Percentiles rank a stretch among this genome's conserved stretches.
phyloP scores from a whole-genome alignment of 92 coral and sea anemone genomes.

The Ricordea florida region DNA sequence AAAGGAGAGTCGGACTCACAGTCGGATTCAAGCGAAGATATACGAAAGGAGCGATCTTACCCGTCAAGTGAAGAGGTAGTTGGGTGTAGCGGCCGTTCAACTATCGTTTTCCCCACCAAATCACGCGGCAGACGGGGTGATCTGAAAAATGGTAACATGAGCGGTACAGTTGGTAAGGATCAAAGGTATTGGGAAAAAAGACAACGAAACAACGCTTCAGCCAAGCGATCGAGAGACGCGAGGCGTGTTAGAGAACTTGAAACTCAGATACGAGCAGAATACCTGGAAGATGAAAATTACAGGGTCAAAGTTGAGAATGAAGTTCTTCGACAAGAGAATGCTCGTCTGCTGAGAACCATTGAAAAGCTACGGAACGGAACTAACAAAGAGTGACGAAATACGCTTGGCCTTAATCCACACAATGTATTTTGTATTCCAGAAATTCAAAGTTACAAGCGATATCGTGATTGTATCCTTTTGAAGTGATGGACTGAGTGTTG shows the following conservation, averaged over 20 bases:
- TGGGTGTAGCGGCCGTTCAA: background rate
- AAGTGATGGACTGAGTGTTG: too few species aligned
- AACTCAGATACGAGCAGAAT: conserved; percentile 89
- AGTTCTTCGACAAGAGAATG: conserved; percentile 72
- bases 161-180: conserved; percentile 45
- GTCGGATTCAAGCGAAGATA: conserved; percentile 33
- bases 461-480: too few species aligned
- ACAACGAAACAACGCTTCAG: conserved; percentile 87
- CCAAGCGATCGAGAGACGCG: conserved; percentile 89
- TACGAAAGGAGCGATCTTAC: conserved; percentile 25
- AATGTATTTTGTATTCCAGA: too few species aligned
- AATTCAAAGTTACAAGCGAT: too few species aligned
- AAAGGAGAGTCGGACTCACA: conserved; percentile 15
- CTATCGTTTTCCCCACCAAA: conserved; percentile 17
- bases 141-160: conserved; percentile 6
- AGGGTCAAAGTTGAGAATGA: conserved; percentile 72
- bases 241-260: conserved; percentile 90
- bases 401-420: too few species aligned
- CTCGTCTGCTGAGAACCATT: conserved; percentile 62
- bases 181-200: conserved; percentile 88
- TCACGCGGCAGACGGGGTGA: conserved; percentile 63
- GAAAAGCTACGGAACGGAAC: conserved; percentile 22
- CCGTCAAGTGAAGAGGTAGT: conserved; percentile 51
- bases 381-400: background rate
- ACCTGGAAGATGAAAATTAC: conserved; percentile 79